A percentile compares a stretch with the other conserved stretches of the same genome.
These are phyloP conservation scores for Lagria hirta DNA, from an alignment of 2,888 invertebrate species.

Conservation along the genomic window DNA sequence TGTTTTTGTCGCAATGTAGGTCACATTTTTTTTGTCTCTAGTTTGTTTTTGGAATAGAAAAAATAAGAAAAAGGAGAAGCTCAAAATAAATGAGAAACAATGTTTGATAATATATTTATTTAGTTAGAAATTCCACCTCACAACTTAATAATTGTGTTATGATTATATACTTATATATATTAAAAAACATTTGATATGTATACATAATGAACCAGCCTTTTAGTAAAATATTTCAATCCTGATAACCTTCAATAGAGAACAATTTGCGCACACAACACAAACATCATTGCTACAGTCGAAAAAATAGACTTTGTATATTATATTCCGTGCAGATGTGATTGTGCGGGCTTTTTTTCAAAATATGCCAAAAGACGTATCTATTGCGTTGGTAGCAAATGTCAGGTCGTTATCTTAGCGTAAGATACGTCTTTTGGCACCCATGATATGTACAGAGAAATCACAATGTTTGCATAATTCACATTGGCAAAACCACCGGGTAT, in stretches of 20 bases:
- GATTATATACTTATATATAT: conserved; percentile 39
- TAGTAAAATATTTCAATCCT: conserved; percentile 41
- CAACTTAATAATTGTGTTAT: conserved; percentile 43
- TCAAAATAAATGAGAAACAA: no score
- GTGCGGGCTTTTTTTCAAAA: conserved; percentile 40
- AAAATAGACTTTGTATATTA: conserved; percentile 52
- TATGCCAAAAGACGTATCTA: conserved; percentile 31
- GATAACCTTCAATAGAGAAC: conserved; percentile 40
- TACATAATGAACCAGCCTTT: conserved; percentile 50
- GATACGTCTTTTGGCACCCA: conserved; percentile 37
- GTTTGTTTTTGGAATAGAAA: neutral
- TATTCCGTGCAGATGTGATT: conserved; percentile 46
- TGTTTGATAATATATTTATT: conserved; percentile 47
- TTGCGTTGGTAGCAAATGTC: conserved; percentile 46
- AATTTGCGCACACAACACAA: conserved; percentile 49
- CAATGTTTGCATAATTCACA: conserved; percentile 35
- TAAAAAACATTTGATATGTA: conserved; percentile 50
- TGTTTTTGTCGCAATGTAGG: no score
- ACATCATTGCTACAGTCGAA: conserved; percentile 50
- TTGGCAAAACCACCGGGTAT: conserved; percentile 25
- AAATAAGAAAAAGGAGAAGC: neutral
- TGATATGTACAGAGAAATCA: conserved; percentile 51
- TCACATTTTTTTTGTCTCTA: no score
- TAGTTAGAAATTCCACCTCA: conserved; percentile 51
- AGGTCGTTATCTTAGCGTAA: conserved; percentile 51